Conservation (phyloP, 2,113 vertebrate species). For the Ctenodactylus gundi region DNA sequence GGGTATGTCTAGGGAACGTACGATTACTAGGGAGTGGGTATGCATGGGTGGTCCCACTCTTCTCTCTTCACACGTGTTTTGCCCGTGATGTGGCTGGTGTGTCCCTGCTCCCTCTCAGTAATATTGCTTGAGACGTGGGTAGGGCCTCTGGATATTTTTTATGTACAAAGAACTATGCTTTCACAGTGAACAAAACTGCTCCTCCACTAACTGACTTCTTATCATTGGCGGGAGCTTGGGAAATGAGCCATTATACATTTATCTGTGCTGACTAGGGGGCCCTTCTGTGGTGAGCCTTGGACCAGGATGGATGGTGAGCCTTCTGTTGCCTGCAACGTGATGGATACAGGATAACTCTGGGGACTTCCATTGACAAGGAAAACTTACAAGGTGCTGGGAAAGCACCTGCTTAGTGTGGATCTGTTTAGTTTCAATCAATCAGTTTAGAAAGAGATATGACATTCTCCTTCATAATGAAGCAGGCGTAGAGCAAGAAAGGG, state of each 20-base stretch:
- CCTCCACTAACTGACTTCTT: background rate
- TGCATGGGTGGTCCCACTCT: background rate
- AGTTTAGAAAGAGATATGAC: background rate
- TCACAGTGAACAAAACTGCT: background rate
- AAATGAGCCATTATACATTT: background rate
- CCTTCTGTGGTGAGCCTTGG: background rate
- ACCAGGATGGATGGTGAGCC: background rate
- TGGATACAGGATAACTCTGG: background rate
- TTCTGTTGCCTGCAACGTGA: background rate
- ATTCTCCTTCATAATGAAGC: background rate
- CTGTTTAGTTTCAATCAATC: background rate
- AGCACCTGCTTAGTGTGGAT: background rate
- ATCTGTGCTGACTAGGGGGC: background rate
- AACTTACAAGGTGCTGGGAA: background rate
- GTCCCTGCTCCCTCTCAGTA: background rate
- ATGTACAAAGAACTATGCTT: slow-evolving; percentile 16
- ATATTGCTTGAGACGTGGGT: background rate
- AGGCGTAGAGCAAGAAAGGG: background rate
- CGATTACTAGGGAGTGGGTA: background rate
- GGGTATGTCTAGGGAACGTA: background rate
- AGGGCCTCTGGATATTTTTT: background rate
- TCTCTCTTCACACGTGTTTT: background rate
- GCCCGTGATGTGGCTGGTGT: background rate
- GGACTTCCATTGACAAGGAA: slow-evolving; percentile 17
- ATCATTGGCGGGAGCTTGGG: background rate